Evolutionary conservation across 2,113 vertebrate genomes (phyloP).

Genomic region (Phocoena phocoena): DNA sequence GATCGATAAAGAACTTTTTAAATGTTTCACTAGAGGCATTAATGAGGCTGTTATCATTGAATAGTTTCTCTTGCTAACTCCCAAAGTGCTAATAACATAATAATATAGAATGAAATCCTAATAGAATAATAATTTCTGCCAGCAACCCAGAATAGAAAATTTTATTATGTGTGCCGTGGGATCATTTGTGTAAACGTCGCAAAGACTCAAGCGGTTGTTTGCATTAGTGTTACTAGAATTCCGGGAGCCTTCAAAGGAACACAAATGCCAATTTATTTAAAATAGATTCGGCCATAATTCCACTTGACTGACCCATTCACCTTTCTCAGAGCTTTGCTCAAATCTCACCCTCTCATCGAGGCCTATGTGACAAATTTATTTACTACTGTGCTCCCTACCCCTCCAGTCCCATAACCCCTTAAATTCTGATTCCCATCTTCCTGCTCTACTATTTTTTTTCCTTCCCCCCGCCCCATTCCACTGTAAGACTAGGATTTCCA

Average conservation of each 20-base stretch:
- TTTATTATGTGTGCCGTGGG: not conserved
- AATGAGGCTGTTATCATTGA: constrained; percentile 71
- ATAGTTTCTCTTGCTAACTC: constrained; percentile 66
- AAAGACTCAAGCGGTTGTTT: not conserved
- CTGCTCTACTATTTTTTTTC: not conserved
- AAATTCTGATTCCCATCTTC: not conserved
- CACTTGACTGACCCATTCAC: not conserved
- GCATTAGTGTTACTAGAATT: constrained; percentile 5
- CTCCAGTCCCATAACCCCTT: too few relatives aligned
- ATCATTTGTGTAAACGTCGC: constrained; percentile 32
- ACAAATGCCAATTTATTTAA: not conserved
- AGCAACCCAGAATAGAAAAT: constrained; percentile 12
- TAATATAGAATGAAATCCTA: constrained; percentile 60
- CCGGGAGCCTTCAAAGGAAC: constrained; percentile 18
- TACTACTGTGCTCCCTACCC: rapidly evolving
- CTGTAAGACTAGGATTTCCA: not conserved
- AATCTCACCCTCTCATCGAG: not conserved
- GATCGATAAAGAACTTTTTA: constrained; percentile 78
- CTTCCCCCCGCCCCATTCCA: rapidly evolving
- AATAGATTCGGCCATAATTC: not conserved
- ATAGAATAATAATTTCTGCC: constrained; percentile 62
- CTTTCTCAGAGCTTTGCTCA: not conserved
- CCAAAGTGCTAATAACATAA: constrained; percentile 70
- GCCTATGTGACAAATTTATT: not conserved
- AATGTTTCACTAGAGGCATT: constrained; percentile 73